Conservation (phyloP, 2,113 vertebrate species). For the Oryzias javanicus region DNA sequence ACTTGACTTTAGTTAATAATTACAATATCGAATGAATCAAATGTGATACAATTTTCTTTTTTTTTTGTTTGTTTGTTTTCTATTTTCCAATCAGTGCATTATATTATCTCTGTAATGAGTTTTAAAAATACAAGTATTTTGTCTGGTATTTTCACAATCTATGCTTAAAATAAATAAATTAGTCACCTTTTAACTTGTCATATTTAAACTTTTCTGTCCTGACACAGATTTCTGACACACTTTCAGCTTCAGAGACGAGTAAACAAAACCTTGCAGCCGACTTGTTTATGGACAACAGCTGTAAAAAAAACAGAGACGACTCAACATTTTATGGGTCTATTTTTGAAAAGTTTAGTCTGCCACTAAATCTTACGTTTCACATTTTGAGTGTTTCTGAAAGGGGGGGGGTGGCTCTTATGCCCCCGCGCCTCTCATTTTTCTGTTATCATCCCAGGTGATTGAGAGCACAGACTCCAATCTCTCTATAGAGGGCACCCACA, state of each 20-base stretch:
- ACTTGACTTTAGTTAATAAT: too few species aligned
- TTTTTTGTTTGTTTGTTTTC: too few species aligned
- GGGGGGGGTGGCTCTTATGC: conserved; percentile 34
- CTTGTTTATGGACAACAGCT: conserved; percentile 12
- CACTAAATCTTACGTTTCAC: conserved; percentile 23
- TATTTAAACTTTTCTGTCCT: neutral
- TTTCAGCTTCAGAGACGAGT: conserved; percentile 7
- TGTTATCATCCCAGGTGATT: conserved; percentile 62
- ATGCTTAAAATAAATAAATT: too few species aligned
- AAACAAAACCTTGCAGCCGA: conserved; percentile 9
- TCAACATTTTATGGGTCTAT: neutral
- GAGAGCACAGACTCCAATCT: conserved; percentile 69
- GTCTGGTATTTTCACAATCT: too few species aligned
- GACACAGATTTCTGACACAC: conserved; percentile 11
- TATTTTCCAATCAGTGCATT: too few species aligned
- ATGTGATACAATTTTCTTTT: too few species aligned
- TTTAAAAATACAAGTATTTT: too few species aligned
- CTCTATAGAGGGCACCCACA: conserved; percentile 91
- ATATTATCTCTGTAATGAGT: too few species aligned
- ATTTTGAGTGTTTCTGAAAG: conserved; percentile 19
- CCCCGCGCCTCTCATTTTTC: conserved; percentile 41
- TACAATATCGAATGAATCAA: too few species aligned
- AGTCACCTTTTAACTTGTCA: too few species aligned
- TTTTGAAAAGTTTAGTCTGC: conserved; percentile 5
- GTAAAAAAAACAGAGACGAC: conserved; percentile 15